A percentile compares a stretch with the other conserved stretches of the same genome.
Conservation (phyloP, 2,113 vertebrate genomes). For the Ptilonorhynchus violaceus region DNA sequence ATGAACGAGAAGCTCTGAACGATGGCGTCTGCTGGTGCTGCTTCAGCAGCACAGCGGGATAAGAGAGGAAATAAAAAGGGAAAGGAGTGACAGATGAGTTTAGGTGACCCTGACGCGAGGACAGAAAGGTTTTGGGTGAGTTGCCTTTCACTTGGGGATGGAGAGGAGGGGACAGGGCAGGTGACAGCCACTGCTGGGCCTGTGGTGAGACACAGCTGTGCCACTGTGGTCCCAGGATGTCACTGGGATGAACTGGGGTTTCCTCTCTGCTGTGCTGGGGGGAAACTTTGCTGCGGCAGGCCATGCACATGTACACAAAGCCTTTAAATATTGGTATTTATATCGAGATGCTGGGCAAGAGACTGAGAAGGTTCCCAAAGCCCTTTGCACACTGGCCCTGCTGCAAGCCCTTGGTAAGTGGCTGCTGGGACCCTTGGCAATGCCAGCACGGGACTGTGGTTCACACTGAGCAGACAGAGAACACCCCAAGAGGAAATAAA, state of each 20-base stretch:
- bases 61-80: not conserved
- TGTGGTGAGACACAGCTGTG: not conserved
- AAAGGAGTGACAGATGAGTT: not conserved
- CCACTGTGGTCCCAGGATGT: not conserved
- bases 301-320: accelerated
- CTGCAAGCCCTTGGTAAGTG: not conserved
- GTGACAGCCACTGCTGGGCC: not conserved
- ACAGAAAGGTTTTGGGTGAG: accelerated
- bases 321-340: not conserved
- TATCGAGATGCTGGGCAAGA: not conserved
- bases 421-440: not conserved
- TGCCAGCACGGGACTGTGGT: not conserved
- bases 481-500: not conserved
- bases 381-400: accelerated
- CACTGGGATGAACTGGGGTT: not conserved
- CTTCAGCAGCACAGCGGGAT: accelerated
- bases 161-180: accelerated
- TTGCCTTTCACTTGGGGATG: not conserved
- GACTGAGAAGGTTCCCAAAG: not conserved
- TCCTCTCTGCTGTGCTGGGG: not conserved
- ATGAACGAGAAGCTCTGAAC: not conserved
- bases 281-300: not conserved
- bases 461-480: not conserved
- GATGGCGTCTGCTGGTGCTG: accelerated
- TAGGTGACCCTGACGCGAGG: not conserved